Evolutionary conservation across 2,113 vertebrate species (phyloP), one percentile per base, ranked within the genome.

Genomic region (Grammomys dolichurus): DNA sequence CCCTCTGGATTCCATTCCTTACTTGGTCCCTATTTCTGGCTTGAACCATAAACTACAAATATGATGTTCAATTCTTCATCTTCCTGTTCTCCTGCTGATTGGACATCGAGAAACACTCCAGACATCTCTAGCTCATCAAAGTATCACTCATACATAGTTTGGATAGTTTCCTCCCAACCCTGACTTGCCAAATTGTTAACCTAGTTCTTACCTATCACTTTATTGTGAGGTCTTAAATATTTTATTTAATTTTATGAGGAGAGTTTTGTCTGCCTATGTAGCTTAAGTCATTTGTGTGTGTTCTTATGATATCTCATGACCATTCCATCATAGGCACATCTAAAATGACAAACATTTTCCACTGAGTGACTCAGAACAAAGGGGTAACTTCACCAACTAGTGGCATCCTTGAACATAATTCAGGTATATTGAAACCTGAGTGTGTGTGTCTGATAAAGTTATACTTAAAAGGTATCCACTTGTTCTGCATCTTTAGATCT

Each of bases 311-410:
- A 12, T 93, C 13, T 89, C 5, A 8, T 65, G 40, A 43, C 67
- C 26, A 36, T n/a, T 22, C 40, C 43, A 26, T 46, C 51, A n/a
- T 2, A 77, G 77, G 65, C 9, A 14, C 20, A 51, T 16, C 26
- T 48, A 78, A 33, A 58, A 31, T 48, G 65, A 43, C 73, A 31
- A 54, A 6, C 5, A 58, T 67, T 78, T 65, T 69, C 28, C 46
- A 90, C 70, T 65, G 22, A 95, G 28, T 73, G 60, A 86, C 19
- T 94, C 81, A 78, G 48, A 91, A 92, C 19, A 85, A 92, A 94
- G 43, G 16, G 4, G 14, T 69, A 33, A 89, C 40, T 51, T 85
- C 81, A 85, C 7, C 63, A 67, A 10, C 54, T 28, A 48, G 12
- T 58, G 14, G 9, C 48, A 82, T 7, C 75, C 7, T 86, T n/a